Percentiles rank a stretch among this genome's conserved stretches.
These are phyloP conservation scores for Drosophila orosa DNA, from an alignment of 1,140 invertebrate genomes.

Conservation along the genomic window DNA sequence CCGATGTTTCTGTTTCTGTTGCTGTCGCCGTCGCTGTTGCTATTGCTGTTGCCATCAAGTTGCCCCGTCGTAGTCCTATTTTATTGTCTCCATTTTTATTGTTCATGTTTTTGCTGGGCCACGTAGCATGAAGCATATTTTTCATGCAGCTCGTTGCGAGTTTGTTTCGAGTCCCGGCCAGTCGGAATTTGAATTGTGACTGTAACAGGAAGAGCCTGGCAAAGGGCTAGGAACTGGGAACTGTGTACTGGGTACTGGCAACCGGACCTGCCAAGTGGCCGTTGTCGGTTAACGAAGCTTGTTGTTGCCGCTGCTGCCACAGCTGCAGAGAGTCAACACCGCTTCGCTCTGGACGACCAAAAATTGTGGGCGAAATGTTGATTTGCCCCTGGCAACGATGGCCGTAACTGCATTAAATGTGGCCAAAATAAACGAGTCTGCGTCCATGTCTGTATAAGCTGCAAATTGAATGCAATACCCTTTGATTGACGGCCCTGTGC, in stretches of 20 bases:
- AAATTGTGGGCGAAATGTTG: conserved; percentile 40
- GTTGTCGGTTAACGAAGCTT: conserved; percentile 73
- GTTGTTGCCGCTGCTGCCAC: conserved; percentile 35
- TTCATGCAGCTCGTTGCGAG: conserved; percentile 45
- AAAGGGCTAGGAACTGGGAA: neutral
- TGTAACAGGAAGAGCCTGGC: conserved; percentile 53
- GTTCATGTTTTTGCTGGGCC: conserved; percentile 42
- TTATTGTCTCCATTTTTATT: conserved; percentile 66
- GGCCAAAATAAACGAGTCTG: conserved; percentile 30
- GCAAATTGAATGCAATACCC: conserved; percentile 56
- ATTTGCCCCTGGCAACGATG: conserved; percentile 36
- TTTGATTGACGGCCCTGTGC: conserved; percentile 51
- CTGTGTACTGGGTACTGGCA: neutral
- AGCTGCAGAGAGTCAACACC: conserved; percentile 48
- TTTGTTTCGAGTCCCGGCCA: conserved; percentile 14
- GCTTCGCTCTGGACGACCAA: conserved; percentile 23
- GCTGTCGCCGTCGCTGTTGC: conserved; percentile 11
- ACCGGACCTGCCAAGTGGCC: conserved; percentile 43
- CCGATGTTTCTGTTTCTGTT: conserved; percentile 18
- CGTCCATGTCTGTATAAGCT: conserved; percentile 18
- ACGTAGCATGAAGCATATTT: conserved; percentile 64
- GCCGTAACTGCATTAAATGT: conserved; percentile 41
- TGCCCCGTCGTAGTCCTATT: conserved; percentile 49
- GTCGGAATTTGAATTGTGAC: conserved; percentile 68
- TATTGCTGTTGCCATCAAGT: conserved; percentile 35